These are phyloP conservation scores for Brachyalestes nurse DNA, from an alignment of 2,797 vertebrate genomes.

Conservation along the genomic window DNA sequence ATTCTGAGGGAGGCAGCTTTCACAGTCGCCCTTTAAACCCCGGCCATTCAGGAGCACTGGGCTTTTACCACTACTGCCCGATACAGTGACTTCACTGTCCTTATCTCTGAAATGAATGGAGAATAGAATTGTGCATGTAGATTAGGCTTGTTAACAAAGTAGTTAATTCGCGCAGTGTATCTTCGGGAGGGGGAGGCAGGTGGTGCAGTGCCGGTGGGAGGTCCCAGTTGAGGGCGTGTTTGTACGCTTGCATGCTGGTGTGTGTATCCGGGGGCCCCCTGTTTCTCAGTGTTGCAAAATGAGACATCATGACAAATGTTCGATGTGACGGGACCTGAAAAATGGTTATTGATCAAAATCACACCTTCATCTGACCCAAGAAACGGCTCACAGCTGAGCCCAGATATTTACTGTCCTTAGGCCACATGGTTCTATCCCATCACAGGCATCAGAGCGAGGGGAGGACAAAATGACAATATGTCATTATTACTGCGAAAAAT, in stretches of 20 bases:
- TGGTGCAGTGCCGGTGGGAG: neutral
- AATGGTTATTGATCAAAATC: constrained; percentile 49
- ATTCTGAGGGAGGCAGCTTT: constrained; percentile 68
- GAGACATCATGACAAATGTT: constrained; percentile 40
- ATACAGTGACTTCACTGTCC: neutral
- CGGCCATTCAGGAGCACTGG: neutral
- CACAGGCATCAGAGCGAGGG: neutral
- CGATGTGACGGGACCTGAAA: constrained; percentile 6
- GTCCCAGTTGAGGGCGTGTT: neutral
- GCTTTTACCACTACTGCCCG: constrained; percentile 3
- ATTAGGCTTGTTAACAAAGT: constrained; percentile 22
- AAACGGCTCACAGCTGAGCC: constrained; percentile 46
- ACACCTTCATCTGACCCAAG: constrained; percentile 1
- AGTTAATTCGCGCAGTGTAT: constrained; percentile 9
- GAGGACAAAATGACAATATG: neutral
- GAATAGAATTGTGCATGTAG: constrained; percentile 1
- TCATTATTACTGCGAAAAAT: neutral
- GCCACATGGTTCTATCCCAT: constrained; percentile 2
- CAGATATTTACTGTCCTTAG: constrained; percentile 16
- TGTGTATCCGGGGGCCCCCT: neutral
- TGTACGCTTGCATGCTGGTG: neutral
- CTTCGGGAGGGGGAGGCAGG: constrained; percentile 13
- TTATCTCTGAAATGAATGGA: constrained; percentile 6
- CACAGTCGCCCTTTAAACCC: constrained; percentile 10
- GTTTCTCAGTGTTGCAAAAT: constrained; percentile 22